Percentiles rank a stretch among this genome's conserved stretches.
These are phyloP conservation scores for Liodrosophila aerea DNA, from an alignment of 2,888 invertebrate genomes.

Conservation along the genomic window DNA sequence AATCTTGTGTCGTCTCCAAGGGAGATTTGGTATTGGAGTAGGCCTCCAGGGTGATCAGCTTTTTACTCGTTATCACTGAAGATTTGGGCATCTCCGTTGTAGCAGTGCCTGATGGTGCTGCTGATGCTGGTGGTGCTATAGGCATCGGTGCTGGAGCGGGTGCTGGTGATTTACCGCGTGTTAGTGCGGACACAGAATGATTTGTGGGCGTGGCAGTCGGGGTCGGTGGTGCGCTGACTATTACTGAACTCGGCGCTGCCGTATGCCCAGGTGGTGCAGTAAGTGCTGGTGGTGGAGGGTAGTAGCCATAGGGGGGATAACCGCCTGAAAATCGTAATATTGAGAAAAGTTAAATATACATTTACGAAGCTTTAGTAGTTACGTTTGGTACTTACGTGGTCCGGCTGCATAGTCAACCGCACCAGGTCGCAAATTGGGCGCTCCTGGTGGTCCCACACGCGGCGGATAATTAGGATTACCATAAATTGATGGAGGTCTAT, in stretches of 20 bases:
- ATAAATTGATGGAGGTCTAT: constrained; percentile 78
- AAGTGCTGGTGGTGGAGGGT: constrained; percentile 74
- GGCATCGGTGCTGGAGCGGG: constrained; percentile 18
- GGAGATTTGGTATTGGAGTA: constrained; percentile 77
- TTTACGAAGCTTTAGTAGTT: neutral
- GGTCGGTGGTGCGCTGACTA: constrained; percentile 69
- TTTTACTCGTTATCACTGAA: constrained; percentile 72
- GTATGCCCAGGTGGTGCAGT: constrained; percentile 67
- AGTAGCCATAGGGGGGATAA: constrained; percentile 79
- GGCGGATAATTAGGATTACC: constrained; percentile 81
- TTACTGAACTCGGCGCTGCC: constrained; percentile 70
- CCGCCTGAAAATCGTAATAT: constrained; percentile 44
- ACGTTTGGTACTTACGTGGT: constrained; percentile 68
- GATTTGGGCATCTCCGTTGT: constrained; percentile 55
- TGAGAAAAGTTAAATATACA: neutral
- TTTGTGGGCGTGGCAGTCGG: constrained; percentile 76
- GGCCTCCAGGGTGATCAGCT: constrained; percentile 80
- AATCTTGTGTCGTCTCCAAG: constrained; percentile 64
- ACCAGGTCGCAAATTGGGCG: constrained; percentile 65
- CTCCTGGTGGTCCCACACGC: constrained; percentile 70
- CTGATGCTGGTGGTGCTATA: constrained; percentile 5
- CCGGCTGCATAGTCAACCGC: constrained; percentile 73
- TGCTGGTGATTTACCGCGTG: constrained; percentile 58
- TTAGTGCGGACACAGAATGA: constrained; percentile 68
- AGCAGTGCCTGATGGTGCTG: constrained; percentile 23